Base-by-base conservation (phyloP, 23 tunicate genomes). In the Aplidium turbinatum region DNA sequence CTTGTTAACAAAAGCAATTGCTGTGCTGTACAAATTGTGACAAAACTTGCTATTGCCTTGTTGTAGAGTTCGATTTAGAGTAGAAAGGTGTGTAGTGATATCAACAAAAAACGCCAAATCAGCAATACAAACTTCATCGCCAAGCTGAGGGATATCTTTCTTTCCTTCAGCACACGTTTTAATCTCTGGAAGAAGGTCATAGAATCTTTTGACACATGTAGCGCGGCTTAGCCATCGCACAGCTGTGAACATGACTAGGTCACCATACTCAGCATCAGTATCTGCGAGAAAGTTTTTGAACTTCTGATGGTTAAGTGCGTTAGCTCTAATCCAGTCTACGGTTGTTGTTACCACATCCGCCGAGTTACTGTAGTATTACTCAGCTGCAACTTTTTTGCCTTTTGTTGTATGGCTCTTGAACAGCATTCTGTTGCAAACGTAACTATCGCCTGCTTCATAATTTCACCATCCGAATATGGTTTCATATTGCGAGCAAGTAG, bases 221-320 rank as follows among this genome's bases (percentile, higher is more conserved):
- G 77, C 64, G 80, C 77, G 84, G 84, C 77, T 78, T 68, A 78
- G 46, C 84, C 77, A 78, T 78, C 84, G 63, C 25, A 68, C 76
- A 24, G 84, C 77, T 16, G 76, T 50, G 36, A 78, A 78, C 84
- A 68, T 68, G 65, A 68, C 47, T 47, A 68, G 53, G 76, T 68
- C 84, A 78, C 75, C 82, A 77, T 77, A 68, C 55, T 48, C 84
- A 67, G 84, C 77, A 31, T 78, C 84, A 78, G 46, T 32, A 78
- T 78, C 84, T 31, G 84, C 77, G 34, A 78, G 75, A 25, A 54
- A 54, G 6, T 22, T 70, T 47, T 70, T 70, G 52, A 68, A 68
- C 64, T 30, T 78, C 3, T 53, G 65, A 56, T 33, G 33, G 24
- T 78, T 78, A 47, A 78, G 84, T 68, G 84, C 75, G 29, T 78